Percentiles rank a stretch among this genome's conserved stretches.
phyloP scores from a whole-genome alignment of 2,888 invertebrate genomes.

The Trissoscelio sp. region DNA sequence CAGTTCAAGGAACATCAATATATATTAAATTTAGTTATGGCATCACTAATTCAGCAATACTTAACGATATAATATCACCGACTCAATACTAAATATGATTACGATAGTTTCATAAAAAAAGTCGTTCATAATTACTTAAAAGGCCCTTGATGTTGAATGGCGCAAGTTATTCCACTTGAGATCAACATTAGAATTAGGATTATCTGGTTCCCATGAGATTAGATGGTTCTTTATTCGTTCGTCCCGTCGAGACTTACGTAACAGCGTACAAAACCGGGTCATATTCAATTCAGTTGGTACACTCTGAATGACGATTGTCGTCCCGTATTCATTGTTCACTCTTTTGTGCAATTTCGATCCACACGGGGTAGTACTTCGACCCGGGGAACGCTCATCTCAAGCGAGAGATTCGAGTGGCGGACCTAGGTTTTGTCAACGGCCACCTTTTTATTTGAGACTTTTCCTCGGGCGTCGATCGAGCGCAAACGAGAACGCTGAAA shows the following conservation, averaged over 20 bases:
- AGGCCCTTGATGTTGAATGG: conserved; percentile 41
- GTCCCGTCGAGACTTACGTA: conserved; percentile 71
- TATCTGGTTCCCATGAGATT: conserved; percentile 77
- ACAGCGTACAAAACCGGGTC: conserved; percentile 66
- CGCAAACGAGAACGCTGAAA: conserved; percentile 57
- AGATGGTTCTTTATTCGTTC: conserved; percentile 73
- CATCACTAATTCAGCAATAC: conserved; percentile 22
- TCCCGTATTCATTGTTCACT: conserved; percentile 76
- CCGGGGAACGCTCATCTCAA: conserved; percentile 63
- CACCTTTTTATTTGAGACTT: conserved; percentile 66
- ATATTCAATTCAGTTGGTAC: conserved; percentile 74
- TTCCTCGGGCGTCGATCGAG: conserved; percentile 57
- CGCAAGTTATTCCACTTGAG: conserved; percentile 69
- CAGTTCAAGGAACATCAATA: conserved; percentile 30
- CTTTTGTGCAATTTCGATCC: conserved; percentile 77
- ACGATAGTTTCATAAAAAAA: conserved; percentile 33
- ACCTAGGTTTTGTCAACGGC: conserved; percentile 74
- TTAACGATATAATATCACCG: conserved; percentile 27
- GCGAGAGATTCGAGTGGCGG: conserved; percentile 68
- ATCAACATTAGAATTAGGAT: conserved; percentile 76
- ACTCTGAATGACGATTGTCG: conserved; percentile 72
- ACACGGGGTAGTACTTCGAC: conserved; percentile 69
- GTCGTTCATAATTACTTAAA: conserved; percentile 65
- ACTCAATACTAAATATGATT: conserved; percentile 45
- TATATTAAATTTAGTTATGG: conserved; percentile 13